Percentiles rank a stretch among this genome's conserved stretches.
These are phyloP conservation scores for Ormyrus thymus DNA, from an alignment of 2,888 invertebrate genomes.

Conservation along the genomic window DNA sequence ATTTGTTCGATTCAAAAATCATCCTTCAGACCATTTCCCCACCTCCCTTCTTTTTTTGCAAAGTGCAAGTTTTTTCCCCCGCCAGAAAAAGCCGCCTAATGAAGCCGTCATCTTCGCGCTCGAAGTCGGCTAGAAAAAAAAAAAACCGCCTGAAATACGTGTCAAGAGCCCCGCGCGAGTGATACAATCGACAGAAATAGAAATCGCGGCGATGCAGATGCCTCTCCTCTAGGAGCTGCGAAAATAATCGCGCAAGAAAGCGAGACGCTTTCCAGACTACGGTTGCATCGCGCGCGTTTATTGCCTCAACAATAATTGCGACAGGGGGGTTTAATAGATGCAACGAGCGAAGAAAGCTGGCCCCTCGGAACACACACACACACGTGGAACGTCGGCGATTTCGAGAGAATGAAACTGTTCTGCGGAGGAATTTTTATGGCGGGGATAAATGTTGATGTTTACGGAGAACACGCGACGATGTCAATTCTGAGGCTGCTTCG, in stretches of 20 bases:
- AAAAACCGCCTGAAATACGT: neutral
- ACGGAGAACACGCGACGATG: too few species aligned
- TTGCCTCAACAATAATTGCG: conserved; percentile 41
- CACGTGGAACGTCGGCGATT: too few species aligned
- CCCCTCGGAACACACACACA: too few species aligned
- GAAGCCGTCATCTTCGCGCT: too few species aligned
- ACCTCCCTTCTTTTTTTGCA: too few species aligned
- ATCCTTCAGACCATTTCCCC: too few species aligned
- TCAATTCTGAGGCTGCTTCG: too few species aligned
- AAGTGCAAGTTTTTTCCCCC: too few species aligned
- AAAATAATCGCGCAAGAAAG: conserved; percentile 42
- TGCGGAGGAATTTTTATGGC: neutral
- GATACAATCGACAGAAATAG: conserved; percentile 51
- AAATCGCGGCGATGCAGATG: conserved; percentile 31
- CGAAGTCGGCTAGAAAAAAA: neutral
- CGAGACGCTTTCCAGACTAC: conserved; percentile 42
- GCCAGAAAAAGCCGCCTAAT: too few species aligned
- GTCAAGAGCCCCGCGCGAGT: conserved; percentile 18
- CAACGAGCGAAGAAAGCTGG: conserved; percentile 15
- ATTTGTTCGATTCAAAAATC: neutral
- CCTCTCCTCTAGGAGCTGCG: conserved; percentile 8
- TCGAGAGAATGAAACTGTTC: too few species aligned
- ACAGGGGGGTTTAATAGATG: conserved; percentile 25
- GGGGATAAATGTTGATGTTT: neutral
- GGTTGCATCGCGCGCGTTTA: conserved; percentile 20